Evolutionary conservation across 2,113 vertebrate genomes (phyloP), one percentile per base, ranked within the genome.

Genomic region (Sylvia atricapilla): DNA sequence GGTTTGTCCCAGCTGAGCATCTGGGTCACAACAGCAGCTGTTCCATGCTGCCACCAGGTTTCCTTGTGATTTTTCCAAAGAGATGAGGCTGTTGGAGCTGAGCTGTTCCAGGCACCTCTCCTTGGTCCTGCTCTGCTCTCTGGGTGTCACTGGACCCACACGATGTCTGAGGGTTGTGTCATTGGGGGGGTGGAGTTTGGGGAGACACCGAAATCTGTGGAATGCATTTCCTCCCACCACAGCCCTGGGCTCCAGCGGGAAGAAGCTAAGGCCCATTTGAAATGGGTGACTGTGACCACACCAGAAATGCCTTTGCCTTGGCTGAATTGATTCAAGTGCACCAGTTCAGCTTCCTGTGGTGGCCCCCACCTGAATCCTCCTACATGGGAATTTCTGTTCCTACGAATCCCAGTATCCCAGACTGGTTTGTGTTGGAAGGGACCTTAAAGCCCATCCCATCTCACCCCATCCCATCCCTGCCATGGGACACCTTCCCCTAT

Each of bases 271-370:
- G 23, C 50, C 50, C 39, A 20, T 58, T 74, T 25, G 46, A 66
- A 84, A 60, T 7, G 41, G 33, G 39, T 75, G 43, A 52, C 56
- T 77, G 30, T 28, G 76, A 66, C 49, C 53, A 73, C 35, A 43
- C 41, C 21, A 37, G 68, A 88, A 73, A 47, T 16, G 20, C 39
- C 50, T 82, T 39, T 73, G 68, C 41, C 44, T 17, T 59, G 50
- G 30, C 17, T 58, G 37, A 49, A 67, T 33, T 41, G 49, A 31
- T 82, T 70, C 39, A 74, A 30, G 27, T 10, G 35, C 13, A 33
- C 39, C 1, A 1, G 22, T 52, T 79, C 73, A 62, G 33, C 28
- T 85, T 33, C 53, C 25, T 0, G 0, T 11, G 30, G n/a, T 23
- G 75, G 14, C 46, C 80, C 22, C 39, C 70, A 55, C 52, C 33